Conservation (phyloP, 2,797 vertebrate species). For the Betta splendens region DNA sequence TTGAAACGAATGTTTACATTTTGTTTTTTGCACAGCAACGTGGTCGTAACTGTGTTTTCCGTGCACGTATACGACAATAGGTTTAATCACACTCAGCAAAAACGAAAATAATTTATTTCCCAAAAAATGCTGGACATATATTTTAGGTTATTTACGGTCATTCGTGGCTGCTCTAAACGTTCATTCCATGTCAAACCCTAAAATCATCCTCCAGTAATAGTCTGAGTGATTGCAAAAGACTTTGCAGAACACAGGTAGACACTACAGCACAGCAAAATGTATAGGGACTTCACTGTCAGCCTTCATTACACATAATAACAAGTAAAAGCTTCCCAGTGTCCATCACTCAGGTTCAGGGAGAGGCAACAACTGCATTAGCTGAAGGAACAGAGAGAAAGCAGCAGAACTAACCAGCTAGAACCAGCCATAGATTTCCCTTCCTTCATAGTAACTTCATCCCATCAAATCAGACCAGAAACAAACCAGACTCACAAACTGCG, state of each 20-base stretch:
- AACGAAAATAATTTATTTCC: neutral
- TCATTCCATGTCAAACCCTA: slow-evolving; percentile 3
- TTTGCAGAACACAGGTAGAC: slow-evolving; percentile 12
- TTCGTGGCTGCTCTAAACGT: slow-evolving; percentile 13
- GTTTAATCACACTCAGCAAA: neutral
- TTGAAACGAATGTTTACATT: neutral
- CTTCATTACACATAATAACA: neutral
- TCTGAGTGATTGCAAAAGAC: neutral
- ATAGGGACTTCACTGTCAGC: slow-evolving; percentile 13
- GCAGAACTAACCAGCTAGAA: slow-evolving; percentile 23
- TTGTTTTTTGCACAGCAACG: too few species aligned
- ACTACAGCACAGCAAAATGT: neutral
- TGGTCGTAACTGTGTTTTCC: too few species aligned
- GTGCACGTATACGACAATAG: neutral
- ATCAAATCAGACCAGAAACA: slow-evolving; percentile 14
- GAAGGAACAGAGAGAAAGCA: slow-evolving; percentile 23
- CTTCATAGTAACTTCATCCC: slow-evolving; percentile 67
- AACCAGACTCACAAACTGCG: slow-evolving; percentile 2
- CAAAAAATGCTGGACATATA: neutral
- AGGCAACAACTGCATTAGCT: slow-evolving; percentile 26
- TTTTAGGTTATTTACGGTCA: neutral
- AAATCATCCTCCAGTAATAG: slow-evolving; percentile 10
- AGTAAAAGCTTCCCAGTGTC: slow-evolving; percentile 31
- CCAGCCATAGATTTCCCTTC: slow-evolving; percentile 50
- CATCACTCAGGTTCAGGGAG: slow-evolving; percentile 67